These are phyloP conservation scores for Sarcophaga peregrina DNA, from an alignment of 1,140 invertebrate species.

Conservation along the genomic window DNA sequence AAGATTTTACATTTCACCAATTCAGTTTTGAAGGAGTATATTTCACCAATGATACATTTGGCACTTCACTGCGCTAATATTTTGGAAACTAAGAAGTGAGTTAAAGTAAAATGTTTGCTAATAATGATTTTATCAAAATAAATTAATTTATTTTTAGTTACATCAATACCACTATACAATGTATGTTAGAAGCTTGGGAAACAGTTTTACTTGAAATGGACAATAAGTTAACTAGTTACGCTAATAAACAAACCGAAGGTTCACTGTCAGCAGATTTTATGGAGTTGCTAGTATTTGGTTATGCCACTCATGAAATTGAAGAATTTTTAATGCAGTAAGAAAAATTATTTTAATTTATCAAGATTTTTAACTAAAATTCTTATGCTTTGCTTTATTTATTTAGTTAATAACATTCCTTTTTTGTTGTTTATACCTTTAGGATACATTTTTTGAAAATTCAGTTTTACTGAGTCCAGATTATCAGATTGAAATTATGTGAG, in stretches of 20 bases:
- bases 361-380: too few relatives aligned
- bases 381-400: conserved; percentile 15
- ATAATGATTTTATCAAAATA: neutral
- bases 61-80: conserved; percentile 80
- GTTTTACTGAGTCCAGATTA: too few relatives aligned
- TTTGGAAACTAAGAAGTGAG: conserved; percentile 70
- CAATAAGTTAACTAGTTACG: conserved; percentile 89
- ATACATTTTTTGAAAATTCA: too few relatives aligned
- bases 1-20: conserved; percentile 74
- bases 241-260: conserved; percentile 80
- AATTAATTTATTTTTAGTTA: conserved; percentile 66
- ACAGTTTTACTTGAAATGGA: conserved; percentile 95
- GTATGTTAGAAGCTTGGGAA: conserved; percentile 94
- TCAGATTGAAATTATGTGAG: too few relatives aligned
- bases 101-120: neutral
- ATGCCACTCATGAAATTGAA: conserved; percentile 81
- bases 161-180: conserved; percentile 80
- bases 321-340: conserved; percentile 62
- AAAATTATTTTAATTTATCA: neutral
- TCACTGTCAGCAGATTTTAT: conserved; percentile 90
- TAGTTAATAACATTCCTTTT: neutral
- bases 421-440: too few relatives aligned
- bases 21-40: conserved; percentile 74
- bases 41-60: conserved; percentile 76
- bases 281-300: conserved; percentile 89